These are phyloP conservation scores for Agriotes lineatus DNA, from an alignment of 2,888 invertebrate genomes.

Conservation along the genomic window DNA sequence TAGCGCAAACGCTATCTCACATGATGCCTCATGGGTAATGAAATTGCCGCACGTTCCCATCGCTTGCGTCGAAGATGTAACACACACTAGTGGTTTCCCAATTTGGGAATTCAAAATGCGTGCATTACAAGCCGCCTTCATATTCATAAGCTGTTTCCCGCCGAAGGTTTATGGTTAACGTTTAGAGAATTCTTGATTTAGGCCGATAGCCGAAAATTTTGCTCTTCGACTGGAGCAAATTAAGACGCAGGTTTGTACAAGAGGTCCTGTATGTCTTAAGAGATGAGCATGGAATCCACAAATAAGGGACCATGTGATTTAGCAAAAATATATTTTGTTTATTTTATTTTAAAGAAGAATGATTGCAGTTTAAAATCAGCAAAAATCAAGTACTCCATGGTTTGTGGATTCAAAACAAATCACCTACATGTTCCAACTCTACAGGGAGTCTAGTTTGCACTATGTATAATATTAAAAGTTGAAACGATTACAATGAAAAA, in stretches of 20 bases:
- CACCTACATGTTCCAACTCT: too few relatives aligned
- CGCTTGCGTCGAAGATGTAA: neutral
- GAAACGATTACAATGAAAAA: too few relatives aligned
- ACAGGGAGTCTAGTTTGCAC: too few relatives aligned
- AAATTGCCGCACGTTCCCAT: conserved; percentile 21
- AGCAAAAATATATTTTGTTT: too few relatives aligned
- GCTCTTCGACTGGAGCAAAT: too few relatives aligned
- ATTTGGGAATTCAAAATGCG: conserved; percentile 16
- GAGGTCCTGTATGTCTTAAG: neutral
- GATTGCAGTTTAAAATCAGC: too few relatives aligned
- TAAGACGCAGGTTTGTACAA: neutral
- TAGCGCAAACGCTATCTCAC: conserved; percentile 1
- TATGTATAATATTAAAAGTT: too few relatives aligned
- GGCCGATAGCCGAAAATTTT: neutral
- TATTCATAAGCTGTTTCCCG: conserved; percentile 16
- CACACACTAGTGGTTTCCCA: conserved; percentile 8
- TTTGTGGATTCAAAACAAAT: too few relatives aligned
- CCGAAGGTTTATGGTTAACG: conserved; percentile 12
- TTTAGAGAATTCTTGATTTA: conserved; percentile 6
- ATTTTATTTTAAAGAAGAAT: too few relatives aligned
- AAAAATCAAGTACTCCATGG: too few relatives aligned
- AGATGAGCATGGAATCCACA: too few relatives aligned
- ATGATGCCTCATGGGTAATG: conserved; percentile 29
- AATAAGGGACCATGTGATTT: too few relatives aligned
- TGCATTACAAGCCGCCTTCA: conserved; percentile 3